Evolutionary conservation across 1,140 invertebrate genomes (phyloP).

Genomic region (Ostrea edulis): DNA sequence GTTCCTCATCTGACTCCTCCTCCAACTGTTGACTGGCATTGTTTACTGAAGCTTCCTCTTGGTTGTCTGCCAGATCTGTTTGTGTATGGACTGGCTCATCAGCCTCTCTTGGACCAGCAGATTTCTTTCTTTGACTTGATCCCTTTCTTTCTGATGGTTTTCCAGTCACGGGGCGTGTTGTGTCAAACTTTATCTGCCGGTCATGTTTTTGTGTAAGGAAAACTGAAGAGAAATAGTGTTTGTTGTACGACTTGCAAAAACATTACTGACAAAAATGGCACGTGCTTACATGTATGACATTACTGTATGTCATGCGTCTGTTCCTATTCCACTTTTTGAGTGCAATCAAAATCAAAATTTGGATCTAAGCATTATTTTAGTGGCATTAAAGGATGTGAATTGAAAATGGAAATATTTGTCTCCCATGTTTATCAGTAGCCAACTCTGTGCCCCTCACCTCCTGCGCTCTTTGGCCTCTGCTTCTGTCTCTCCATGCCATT

Average conservation of each 20-base stretch:
- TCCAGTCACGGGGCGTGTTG: slow-evolving; percentile 49
- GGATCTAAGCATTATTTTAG: too few relatives aligned
- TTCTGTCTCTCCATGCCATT: slow-evolving; percentile 41
- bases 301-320: too few relatives aligned
- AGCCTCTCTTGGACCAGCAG: slow-evolving; percentile 15
- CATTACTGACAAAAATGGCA: not conserved
- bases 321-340: too few relatives aligned
- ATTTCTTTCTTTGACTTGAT: slow-evolving; percentile 23
- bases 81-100: not conserved
- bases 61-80: not conserved
- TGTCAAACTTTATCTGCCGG: slow-evolving; percentile 57
- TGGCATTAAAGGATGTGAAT: too few relatives aligned
- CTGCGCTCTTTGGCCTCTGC: slow-evolving; percentile 52
- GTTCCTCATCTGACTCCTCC: slow-evolving; percentile 36
- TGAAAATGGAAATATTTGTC: not conserved
- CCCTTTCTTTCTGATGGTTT: slow-evolving; percentile 34
- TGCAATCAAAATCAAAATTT: too few relatives aligned
- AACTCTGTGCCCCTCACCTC: not conserved
- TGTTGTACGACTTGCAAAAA: not conserved
- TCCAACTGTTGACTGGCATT: slow-evolving; percentile 8
- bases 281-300: too few relatives aligned
- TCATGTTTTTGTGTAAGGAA: slow-evolving; percentile 56
- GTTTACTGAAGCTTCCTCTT: not conserved
- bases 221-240: slow-evolving; percentile 40
- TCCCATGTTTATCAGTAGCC: not conserved